These are phyloP conservation scores for Sylvicola cinctus DNA, from an alignment of 2,888 invertebrate genomes.

Conservation along the genomic window DNA sequence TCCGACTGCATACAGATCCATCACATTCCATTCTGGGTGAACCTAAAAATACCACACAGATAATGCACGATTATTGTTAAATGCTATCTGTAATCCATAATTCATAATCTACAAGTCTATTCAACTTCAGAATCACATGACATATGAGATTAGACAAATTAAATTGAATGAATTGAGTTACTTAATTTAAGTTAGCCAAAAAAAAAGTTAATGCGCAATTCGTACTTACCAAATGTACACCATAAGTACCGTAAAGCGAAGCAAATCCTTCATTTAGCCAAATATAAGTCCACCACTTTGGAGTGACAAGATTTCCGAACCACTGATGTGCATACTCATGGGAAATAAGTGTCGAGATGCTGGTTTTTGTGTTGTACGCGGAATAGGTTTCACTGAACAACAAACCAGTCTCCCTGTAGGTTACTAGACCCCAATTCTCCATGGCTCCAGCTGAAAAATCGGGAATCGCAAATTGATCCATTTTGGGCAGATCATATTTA, in stretches of 20 bases:
- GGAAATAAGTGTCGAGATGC: conserved; percentile 31
- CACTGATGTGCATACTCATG: conserved; percentile 52
- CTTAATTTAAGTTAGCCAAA: too few species aligned
- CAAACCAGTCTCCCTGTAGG: conserved; percentile 17
- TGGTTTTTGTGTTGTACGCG: conserved; percentile 15
- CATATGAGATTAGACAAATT: neutral
- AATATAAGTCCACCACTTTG: conserved; percentile 45
- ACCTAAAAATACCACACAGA: too few species aligned
- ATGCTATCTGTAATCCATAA: neutral
- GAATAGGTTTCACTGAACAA: conserved; percentile 16
- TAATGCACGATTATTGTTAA: neutral
- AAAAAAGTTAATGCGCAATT: neutral
- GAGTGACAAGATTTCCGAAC: conserved; percentile 57
- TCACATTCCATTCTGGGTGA: conserved; percentile 28
- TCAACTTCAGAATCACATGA: neutral
- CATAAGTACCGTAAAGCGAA: conserved; percentile 42
- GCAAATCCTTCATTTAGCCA: conserved; percentile 63
- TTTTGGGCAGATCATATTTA: conserved; percentile 53
- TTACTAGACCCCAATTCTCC: conserved; percentile 88
- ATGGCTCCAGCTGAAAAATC: conserved; percentile 72
- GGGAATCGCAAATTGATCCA: conserved; percentile 75
- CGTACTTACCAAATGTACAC: conserved; percentile 29
- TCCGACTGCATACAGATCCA: conserved; percentile 31
- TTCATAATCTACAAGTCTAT: too few species aligned
- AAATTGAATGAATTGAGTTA: neutral